Percentiles rank a stretch among this genome's conserved stretches.
phyloP scores from a whole-genome alignment of 2,797 vertebrate species.

The Amblyraja radiata region DNA sequence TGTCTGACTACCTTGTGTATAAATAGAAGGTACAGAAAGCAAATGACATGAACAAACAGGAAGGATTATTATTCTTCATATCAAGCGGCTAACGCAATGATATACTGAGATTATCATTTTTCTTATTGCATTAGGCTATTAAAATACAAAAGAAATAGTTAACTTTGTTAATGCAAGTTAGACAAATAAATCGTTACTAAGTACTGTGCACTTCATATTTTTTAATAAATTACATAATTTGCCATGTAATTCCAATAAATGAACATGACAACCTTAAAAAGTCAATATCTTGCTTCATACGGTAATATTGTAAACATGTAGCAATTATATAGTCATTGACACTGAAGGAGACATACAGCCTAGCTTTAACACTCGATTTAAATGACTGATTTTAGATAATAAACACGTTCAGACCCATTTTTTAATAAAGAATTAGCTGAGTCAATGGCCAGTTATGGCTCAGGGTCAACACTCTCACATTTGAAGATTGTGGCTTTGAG shows the following conservation, averaged over 20 bases:
- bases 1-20: neutral
- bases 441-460: neutral
- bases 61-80: neutral
- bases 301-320: neutral
- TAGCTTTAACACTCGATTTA: neutral
- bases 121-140: neutral
- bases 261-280: neutral
- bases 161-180: neutral
- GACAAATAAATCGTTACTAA: neutral
- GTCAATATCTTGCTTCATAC: neutral
- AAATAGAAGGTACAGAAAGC: neutral
- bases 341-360: neutral
- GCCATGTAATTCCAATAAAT: neutral
- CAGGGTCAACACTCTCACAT: neutral
- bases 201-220: neutral
- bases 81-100: no score
- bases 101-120: no score
- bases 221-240: neutral
- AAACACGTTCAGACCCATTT: no score
- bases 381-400: neutral
- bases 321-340: neutral
- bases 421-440: neutral
- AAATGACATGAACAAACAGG: neutral
- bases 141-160: neutral
- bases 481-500: neutral